Evolutionary conservation across 2,113 vertebrate species (phyloP).

Genomic region (Eonycteris spelaea): DNA sequence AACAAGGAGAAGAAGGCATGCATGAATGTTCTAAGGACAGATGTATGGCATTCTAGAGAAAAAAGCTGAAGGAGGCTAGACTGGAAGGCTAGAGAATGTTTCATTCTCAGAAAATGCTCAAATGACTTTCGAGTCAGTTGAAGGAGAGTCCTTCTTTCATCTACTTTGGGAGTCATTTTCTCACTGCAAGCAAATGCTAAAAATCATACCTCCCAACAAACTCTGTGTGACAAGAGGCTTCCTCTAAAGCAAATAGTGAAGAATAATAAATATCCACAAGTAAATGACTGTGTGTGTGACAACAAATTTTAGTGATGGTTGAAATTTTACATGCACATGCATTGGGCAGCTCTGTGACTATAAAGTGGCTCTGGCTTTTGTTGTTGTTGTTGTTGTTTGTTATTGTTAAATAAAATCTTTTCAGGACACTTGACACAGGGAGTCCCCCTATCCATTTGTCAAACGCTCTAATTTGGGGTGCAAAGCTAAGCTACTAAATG

Average conservation of each 20-base stretch:
- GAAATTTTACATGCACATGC: neutral
- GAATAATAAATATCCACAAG: neutral
- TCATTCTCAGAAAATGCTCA: neutral
- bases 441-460: neutral
- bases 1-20: conserved; percentile 87
- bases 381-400: too few species aligned
- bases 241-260: neutral
- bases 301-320: neutral
- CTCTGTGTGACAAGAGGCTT: neutral
- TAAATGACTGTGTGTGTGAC: neutral
- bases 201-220: neutral
- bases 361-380: neutral
- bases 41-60: conserved; percentile 86
- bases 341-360: neutral
- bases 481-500: neutral
- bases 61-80: conserved; percentile 60
- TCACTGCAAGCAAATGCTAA: neutral
- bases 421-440: neutral
- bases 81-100: neutral
- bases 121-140: neutral
- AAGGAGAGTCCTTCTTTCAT: neutral
- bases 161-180: neutral
- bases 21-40: conserved; percentile 90
- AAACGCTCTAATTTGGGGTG: neutral
- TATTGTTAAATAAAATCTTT: neutral